A percentile compares a stretch with the other conserved stretches of the same genome.
Conservation (phyloP, 1,140 invertebrate genomes). For the Brachionus koreanus region DNA sequence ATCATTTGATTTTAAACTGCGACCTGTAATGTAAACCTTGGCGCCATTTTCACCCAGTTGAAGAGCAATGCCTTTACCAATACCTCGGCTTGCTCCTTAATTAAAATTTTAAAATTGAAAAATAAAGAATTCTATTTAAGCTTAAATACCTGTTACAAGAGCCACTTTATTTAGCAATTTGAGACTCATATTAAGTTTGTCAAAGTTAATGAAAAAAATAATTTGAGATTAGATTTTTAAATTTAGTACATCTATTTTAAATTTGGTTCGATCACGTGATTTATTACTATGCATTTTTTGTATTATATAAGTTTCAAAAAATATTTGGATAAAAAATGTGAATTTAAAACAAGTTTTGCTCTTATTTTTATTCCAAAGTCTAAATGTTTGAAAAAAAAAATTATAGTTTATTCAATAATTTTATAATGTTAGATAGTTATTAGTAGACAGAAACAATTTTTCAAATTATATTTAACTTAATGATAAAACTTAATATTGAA, state of each 20-base stretch:
- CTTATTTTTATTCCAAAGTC: background rate
- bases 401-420: no score
- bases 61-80: slow-evolving; percentile 59
- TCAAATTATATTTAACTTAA: no score
- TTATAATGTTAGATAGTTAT: no score
- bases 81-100: slow-evolving; percentile 55
- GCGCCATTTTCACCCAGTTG: slow-evolving; percentile 57
- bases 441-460: no score
- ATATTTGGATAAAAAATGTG: background rate
- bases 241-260: background rate
- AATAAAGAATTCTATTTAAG: background rate
- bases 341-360: background rate
- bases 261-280: background rate
- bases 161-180: slow-evolving; percentile 43
- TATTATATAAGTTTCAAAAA: background rate
- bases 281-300: background rate
- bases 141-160: slow-evolving; percentile 24
- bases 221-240: background rate
- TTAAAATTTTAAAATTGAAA: background rate
- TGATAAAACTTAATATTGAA: no score
- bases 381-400: background rate
- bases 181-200: background rate
- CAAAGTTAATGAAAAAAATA: background rate
- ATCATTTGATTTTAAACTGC: slow-evolving; percentile 35
- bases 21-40: slow-evolving; percentile 59